Percentiles rank a stretch among this genome's conserved stretches.
Evolutionary conservation across 2,113 vertebrate species (phyloP).

Genomic region (Ictalurus furcatus): DNA sequence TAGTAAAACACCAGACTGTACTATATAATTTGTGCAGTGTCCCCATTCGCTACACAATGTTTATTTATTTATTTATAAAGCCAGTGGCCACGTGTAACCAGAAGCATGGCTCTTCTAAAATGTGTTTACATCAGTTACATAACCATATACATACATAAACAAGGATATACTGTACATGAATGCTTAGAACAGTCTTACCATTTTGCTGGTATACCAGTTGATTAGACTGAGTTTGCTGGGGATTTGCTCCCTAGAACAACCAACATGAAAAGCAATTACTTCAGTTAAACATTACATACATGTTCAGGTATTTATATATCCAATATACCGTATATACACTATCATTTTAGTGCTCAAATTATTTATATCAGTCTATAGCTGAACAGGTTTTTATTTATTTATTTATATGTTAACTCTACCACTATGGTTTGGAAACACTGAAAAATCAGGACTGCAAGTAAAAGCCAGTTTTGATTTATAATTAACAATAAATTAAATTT

Average conservation of each 20-base stretch:
- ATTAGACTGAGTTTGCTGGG: conserved; percentile 67
- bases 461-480: not conserved
- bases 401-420: too few species aligned
- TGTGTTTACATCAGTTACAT: not conserved
- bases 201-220: conserved; percentile 92
- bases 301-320: not conserved
- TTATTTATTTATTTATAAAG: not conserved
- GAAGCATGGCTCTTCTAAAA: not conserved
- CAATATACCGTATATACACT: not conserved
- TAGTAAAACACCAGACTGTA: not conserved
- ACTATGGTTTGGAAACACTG: too few species aligned
- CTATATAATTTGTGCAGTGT: too few species aligned
- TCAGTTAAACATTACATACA: not conserved
- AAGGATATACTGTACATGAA: not conserved
- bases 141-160: not conserved
- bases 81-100: not conserved
- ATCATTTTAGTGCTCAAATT: not conserved
- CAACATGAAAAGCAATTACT: conserved; percentile 1
- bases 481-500: not conserved
- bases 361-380: not conserved
- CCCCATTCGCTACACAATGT: not conserved
- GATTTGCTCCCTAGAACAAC: conserved; percentile 64
- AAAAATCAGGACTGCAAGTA: too few species aligned
- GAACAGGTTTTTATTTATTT: too few species aligned
- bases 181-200: conserved; percentile 65